Evolutionary conservation across 2,888 invertebrate species (phyloP).

Genomic region (Phragmatobia fuliginosa): DNA sequence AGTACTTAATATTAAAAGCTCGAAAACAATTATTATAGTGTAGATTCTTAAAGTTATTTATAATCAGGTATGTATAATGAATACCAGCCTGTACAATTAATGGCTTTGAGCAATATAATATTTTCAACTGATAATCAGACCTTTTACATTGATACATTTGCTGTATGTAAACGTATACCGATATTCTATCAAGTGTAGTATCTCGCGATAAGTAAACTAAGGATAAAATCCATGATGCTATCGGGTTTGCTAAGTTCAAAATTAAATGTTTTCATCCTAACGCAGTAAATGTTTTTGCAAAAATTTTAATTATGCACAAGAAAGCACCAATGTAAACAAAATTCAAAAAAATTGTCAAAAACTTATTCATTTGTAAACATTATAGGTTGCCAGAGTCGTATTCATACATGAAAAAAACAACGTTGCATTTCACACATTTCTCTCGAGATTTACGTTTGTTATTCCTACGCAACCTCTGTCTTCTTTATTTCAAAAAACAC

Average conservation of each 20-base stretch:
- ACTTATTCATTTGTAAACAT: constrained; percentile 36
- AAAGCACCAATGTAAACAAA: background rate
- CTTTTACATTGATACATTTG: background rate
- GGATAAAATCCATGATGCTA: background rate
- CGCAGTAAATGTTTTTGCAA: background rate
- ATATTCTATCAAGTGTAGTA: background rate
- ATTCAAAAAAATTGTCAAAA: background rate
- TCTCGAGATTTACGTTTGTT: constrained; percentile 37
- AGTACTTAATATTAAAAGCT: background rate
- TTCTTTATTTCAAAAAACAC: constrained; percentile 47
- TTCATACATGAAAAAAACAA: constrained; percentile 36
- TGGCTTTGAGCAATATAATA: background rate
- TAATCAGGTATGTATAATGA: background rate
- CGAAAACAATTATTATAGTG: background rate
- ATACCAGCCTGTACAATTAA: background rate
- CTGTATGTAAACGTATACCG: background rate
- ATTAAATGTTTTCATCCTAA: background rate
- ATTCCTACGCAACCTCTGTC: constrained; percentile 39
- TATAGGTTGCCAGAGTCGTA: constrained; percentile 25
- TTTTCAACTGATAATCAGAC: background rate
- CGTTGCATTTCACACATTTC: constrained; percentile 53
- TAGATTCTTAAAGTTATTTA: background rate
- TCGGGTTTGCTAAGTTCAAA: background rate
- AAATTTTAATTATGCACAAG: background rate
- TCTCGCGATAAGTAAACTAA: background rate